Evolutionary conservation across 2,888 invertebrate genomes (phyloP), one percentile per base, ranked within the genome.

Genomic region (Proisotoma minuta): DNA sequence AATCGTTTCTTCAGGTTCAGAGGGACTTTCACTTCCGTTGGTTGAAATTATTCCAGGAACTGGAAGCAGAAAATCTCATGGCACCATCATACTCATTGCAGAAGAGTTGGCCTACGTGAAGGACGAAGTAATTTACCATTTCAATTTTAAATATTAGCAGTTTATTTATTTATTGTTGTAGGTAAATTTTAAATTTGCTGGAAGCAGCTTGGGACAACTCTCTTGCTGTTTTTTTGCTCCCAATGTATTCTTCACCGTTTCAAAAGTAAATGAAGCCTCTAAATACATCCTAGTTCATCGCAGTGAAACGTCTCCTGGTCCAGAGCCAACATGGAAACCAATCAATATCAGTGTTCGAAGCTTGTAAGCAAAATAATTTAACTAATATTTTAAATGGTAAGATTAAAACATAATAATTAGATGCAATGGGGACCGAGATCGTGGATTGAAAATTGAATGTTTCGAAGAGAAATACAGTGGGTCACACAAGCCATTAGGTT

Each of bases 341-440:
- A 78, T 83, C 61, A 77, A 76, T 2, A 69, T 83, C 18, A 76
- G 79, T 24, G 76, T 80, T 0, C 75, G 80, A 47, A 75, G 78
- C 8, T 75, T 84, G 34, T 56, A 26, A 23, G 56, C 43, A 12
- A 3, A 54, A 5, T 52, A 34, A 10, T 34, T 34, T 34, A 34
- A 10, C 15, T 34, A 10, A 15, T 10, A 15, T 15, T 15, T 34
- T 34, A 34, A 34, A 34, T 10, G 15, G 34, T 34, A 15, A 10
- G 34, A 34, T 34, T 34, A 15, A 15, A 15, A 34, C 15, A 8
- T 34, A 10, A 34, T 15, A 8, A 34, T 15, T 2, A 56, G 56
- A 24, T 83, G 82, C 72, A 80, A 80, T 70, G 81, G 80, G 8
- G 82, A 83, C 72, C 77, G 79, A 73, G 81, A 82, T 65, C 77